These are phyloP conservation scores for Indicator maculatus DNA, from an alignment of 2,113 vertebrate species.

Conservation along the genomic window DNA sequence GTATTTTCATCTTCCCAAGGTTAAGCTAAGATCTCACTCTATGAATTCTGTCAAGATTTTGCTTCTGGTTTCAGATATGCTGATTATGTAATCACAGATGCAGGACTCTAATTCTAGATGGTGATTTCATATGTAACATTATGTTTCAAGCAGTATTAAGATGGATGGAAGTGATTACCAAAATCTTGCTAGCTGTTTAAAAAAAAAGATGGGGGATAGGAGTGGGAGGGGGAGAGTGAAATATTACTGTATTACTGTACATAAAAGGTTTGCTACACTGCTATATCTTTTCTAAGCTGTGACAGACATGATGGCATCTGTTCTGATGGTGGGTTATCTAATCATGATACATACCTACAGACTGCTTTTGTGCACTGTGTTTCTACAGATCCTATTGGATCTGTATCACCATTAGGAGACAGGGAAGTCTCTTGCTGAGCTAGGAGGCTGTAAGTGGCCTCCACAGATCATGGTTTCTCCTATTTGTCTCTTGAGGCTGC, in stretches of 20 bases:
- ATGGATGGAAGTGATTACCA: background rate
- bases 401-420: background rate
- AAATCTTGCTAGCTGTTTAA: background rate
- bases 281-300: background rate
- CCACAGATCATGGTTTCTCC: background rate
- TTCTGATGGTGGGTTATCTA: background rate
- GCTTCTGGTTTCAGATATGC: background rate
- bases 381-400: background rate
- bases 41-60: background rate
- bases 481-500: background rate
- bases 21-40: background rate
- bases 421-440: background rate
- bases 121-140: background rate
- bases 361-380: background rate
- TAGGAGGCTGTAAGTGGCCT: background rate
- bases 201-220: fast-evolving
- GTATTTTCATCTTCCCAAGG: slow-evolving; percentile 8
- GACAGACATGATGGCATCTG: background rate
- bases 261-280: background rate
- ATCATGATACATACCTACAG: background rate
- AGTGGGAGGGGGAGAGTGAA: too few species aligned
- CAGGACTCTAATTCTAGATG: background rate
- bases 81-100: background rate
- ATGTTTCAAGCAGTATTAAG: background rate
- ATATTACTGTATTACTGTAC: background rate